Conservation (phyloP, 2,888 invertebrate genomes). For the Lochmaea crataegi region DNA sequence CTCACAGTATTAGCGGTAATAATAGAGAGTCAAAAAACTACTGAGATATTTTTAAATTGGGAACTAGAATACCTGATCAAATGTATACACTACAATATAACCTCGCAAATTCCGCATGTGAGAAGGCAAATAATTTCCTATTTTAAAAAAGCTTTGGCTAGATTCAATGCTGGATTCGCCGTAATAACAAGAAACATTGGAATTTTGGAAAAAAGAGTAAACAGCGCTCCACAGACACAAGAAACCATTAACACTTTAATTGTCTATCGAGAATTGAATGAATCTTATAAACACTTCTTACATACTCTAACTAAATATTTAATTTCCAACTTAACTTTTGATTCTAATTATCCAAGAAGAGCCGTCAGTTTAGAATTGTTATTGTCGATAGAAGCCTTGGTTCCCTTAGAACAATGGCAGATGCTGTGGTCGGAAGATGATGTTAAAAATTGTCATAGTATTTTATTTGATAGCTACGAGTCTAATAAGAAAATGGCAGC, state of each 20-base stretch:
- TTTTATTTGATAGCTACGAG: conserved; percentile 78
- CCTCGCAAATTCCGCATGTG: conserved; percentile 75
- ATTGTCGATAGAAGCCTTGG: conserved; percentile 46
- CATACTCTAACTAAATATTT: conserved; percentile 46
- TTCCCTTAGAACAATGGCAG: conserved; percentile 52
- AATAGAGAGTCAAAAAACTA: conserved; percentile 79
- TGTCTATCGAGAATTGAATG: conserved; percentile 44
- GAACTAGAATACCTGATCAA: conserved; percentile 74
- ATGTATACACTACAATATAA: conserved; percentile 77
- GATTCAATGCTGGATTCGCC: conserved; percentile 67
- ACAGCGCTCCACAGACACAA: conserved; percentile 47
- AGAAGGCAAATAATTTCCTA: conserved; percentile 76
- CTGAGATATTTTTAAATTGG: conserved; percentile 71
- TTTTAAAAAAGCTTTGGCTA: conserved; percentile 75
- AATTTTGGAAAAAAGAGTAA: conserved; percentile 32
- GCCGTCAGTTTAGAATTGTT: conserved; percentile 57
- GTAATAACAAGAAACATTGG: conserved; percentile 52
- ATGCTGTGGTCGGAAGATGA: conserved; percentile 52
- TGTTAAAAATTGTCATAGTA: conserved; percentile 55
- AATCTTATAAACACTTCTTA: conserved; percentile 47
- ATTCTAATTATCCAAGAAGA: conserved; percentile 57
- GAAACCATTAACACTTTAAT: conserved; percentile 36
- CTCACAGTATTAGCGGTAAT: conserved; percentile 76
- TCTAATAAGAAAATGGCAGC: conserved; percentile 77
- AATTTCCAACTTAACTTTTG: conserved; percentile 53